Evolutionary conservation across 2,113 vertebrate species (phyloP).

Genomic region (Progne subis): DNA sequence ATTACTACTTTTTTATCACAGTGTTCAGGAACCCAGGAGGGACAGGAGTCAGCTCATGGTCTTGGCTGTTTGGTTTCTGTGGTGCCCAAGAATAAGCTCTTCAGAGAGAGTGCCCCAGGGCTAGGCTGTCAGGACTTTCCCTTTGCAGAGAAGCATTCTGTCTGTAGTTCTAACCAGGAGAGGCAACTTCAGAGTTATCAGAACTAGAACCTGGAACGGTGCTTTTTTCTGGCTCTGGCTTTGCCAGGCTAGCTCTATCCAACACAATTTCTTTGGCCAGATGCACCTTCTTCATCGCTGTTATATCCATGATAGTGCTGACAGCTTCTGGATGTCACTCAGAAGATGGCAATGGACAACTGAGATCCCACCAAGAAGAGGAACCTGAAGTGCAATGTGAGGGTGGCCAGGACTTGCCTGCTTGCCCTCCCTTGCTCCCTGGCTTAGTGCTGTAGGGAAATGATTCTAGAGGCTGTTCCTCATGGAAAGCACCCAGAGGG

Average conservation of each 20-base stretch:
- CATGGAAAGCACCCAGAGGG: background rate
- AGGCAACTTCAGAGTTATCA: background rate
- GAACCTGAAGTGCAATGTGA: background rate
- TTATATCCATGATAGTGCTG: background rate
- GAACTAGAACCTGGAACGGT: background rate
- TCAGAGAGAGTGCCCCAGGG: background rate
- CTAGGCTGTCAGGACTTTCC: background rate
- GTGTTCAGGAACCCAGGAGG: background rate
- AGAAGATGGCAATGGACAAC: background rate
- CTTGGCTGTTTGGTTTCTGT: background rate
- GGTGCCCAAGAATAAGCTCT: background rate
- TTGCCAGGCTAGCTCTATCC: background rate
- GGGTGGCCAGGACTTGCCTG: background rate
- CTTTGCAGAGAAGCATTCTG: background rate
- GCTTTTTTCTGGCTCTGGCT: background rate
- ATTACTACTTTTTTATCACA: background rate
- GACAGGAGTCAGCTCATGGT: background rate
- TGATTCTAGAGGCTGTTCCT: background rate
- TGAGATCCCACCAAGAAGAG: background rate
- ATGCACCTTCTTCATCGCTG: fast-evolving
- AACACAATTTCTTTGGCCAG: background rate
- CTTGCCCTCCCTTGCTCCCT: background rate
- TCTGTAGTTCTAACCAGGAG: background rate
- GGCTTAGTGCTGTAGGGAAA: background rate
- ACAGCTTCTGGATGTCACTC: background rate